Evolutionary conservation across 2,797 vertebrate genomes (phyloP).

Genomic region (Muraenolepis orangiensis): DNA sequence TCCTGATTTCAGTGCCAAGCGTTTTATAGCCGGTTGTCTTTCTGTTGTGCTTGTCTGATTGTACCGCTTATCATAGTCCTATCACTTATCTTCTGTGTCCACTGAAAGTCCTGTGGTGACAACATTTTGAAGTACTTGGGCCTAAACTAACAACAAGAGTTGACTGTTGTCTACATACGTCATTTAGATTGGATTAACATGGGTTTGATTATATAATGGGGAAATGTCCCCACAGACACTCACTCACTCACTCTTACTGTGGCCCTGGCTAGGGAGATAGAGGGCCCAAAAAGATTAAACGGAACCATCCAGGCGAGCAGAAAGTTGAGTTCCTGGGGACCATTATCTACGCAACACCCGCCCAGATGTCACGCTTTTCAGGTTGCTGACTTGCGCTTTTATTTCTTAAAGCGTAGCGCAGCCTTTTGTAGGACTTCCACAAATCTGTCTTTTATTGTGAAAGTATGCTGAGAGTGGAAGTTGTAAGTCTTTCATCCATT

Average conservation of each 20-base stretch:
- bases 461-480: neutral
- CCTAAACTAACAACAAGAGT: too few relatives aligned
- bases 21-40: neutral
- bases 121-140: neutral
- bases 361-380: constrained; percentile 37
- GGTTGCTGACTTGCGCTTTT: neutral
- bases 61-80: neutral
- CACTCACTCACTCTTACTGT: too few relatives aligned
- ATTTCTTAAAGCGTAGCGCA: neutral
- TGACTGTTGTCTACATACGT: neutral
- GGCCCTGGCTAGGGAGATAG: constrained; percentile 33
- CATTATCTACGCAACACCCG: constrained; percentile 42
- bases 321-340: constrained; percentile 36
- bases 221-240: too few relatives aligned
- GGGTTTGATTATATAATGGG: too few relatives aligned
- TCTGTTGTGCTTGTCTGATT: neutral
- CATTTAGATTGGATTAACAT: too few relatives aligned
- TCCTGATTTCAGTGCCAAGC: neutral
- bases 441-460: neutral
- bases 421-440: neutral
- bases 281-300: constrained; percentile 43
- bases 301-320: constrained; percentile 43
- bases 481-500: neutral
- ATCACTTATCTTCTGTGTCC: neutral
- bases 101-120: neutral